These are phyloP conservation scores for Turdus rufiventris DNA, from an alignment of 2,113 vertebrate species.

Conservation along the genomic window DNA sequence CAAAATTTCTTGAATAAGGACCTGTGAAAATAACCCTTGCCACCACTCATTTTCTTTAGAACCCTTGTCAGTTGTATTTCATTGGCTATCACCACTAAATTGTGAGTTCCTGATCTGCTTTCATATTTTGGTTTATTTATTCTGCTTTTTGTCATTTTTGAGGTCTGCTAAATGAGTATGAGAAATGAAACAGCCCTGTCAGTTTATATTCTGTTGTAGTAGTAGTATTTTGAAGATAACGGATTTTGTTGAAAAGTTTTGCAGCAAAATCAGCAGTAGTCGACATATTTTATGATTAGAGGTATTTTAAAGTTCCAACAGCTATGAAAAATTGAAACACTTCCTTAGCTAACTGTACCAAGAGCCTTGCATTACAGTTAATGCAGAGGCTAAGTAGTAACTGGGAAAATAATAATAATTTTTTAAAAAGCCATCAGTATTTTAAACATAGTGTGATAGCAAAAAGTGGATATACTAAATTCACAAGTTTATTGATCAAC, in stretches of 20 bases:
- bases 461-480: not conserved
- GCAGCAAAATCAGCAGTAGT: not conserved
- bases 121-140: not conserved
- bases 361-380: not conserved
- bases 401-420: not conserved
- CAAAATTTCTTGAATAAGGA: not conserved
- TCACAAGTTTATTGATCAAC: not conserved
- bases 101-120: not conserved
- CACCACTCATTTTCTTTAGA: not conserved
- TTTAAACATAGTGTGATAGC: not conserved
- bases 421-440: not conserved
- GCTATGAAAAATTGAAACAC: not conserved
- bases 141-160: not conserved
- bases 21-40: not conserved
- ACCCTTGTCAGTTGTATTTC: not conserved
- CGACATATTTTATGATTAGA: not conserved
- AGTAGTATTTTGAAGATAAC: not conserved
- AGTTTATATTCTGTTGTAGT: not conserved
- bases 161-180: not conserved
- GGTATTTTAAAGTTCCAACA: not conserved
- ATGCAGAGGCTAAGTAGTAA: not conserved
- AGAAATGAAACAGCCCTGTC: not conserved
- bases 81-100: not conserved
- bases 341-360: rapidly evolving
- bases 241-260: not conserved